Percentiles rank a stretch among this genome's conserved stretches.
Evolutionary conservation across 1,140 invertebrate species (phyloP).

Genomic region (Tribolium madens): DNA sequence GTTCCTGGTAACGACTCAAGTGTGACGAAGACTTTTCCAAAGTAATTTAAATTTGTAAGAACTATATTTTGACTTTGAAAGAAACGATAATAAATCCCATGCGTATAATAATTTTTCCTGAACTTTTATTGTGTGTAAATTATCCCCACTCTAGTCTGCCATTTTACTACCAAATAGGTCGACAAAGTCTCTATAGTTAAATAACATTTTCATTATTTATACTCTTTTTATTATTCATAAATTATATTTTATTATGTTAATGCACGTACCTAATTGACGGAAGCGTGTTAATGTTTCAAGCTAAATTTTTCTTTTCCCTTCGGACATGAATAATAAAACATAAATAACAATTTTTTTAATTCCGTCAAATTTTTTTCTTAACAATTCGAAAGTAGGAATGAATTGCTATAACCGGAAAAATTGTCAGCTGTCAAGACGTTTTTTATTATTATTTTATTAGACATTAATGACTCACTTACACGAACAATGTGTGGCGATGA

Average conservation of each 20-base stretch:
- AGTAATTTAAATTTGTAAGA: neutral
- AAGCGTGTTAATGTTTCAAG: conserved; percentile 11
- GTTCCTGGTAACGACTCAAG: neutral
- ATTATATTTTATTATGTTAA: conserved; percentile 27
- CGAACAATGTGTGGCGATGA: conserved; percentile 14
- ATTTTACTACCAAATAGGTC: conserved; percentile 33
- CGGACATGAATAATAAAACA: neutral
- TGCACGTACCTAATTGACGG: conserved; percentile 19
- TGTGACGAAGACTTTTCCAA: neutral
- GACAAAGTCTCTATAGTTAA: neutral
- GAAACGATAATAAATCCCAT: neutral
- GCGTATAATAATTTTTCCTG: neutral
- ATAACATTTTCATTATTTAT: conserved; percentile 17
- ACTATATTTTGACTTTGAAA: neutral
- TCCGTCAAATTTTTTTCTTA: neutral
- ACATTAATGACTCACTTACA: conserved; percentile 29
- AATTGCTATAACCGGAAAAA: neutral
- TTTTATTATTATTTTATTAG: conserved; percentile 32
- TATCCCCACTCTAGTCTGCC: neutral
- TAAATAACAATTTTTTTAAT: conserved; percentile 12
- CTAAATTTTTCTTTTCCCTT: neutral
- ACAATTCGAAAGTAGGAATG: neutral
- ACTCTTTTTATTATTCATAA: conserved; percentile 28
- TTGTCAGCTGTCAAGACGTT: neutral
- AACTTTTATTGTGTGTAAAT: conserved; percentile 31